phyloP scores from a whole-genome alignment of 2,797 vertebrate species.

The Danio tinwini region DNA sequence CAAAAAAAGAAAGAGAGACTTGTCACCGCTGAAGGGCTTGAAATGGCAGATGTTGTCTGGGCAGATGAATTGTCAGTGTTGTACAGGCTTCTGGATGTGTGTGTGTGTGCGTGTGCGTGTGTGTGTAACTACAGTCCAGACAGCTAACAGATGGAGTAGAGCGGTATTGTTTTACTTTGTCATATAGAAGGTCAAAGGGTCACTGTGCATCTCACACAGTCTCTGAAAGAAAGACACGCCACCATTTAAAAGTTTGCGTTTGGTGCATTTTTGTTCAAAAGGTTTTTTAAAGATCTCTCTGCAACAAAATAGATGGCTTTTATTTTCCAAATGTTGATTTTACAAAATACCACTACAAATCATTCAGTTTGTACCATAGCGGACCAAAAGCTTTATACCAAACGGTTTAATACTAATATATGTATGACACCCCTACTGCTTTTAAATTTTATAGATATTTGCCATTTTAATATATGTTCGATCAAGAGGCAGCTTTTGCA shows the following conservation, averaged over 20 bases:
- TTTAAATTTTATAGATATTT: no score
- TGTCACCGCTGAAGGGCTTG: constrained; percentile 12
- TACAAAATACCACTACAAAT: no score
- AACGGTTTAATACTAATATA: no score
- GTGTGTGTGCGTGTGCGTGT: neutral
- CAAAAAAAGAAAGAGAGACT: neutral
- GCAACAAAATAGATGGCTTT: no score
- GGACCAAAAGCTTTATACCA: no score
- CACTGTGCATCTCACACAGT: neutral
- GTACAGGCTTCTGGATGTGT: neutral
- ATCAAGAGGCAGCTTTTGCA: no score
- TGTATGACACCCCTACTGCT: no score
- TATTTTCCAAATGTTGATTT: no score
- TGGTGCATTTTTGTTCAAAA: neutral
- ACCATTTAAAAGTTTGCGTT: neutral
- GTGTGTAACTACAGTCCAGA: constrained; percentile 29
- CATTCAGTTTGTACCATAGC: no score
- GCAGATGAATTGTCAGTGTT: constrained; percentile 35
- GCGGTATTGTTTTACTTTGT: constrained; percentile 29
- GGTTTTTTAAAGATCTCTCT: neutral
- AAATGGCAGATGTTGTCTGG: constrained; percentile 30
- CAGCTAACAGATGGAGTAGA: constrained; percentile 16
- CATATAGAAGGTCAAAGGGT: constrained; percentile 35
- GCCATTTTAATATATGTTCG: no score
- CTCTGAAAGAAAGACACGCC: neutral